Conservation (phyloP, 35 echinoderm and acorn worm species). For the Eucidaris tribuloides region DNA sequence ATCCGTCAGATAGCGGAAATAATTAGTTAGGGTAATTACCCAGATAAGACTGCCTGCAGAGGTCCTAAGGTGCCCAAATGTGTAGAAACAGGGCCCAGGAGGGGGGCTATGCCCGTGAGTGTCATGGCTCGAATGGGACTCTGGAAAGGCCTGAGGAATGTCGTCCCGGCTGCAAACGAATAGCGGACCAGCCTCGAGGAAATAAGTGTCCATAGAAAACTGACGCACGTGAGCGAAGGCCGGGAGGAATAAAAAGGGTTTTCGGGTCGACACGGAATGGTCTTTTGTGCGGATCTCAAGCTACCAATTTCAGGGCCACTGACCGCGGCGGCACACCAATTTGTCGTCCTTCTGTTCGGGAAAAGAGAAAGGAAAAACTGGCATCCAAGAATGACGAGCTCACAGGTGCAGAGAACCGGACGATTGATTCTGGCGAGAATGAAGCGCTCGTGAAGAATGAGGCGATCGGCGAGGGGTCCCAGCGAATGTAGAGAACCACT, state of each 20-base stretch:
- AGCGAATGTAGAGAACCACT: background rate
- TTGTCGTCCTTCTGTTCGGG: background rate
- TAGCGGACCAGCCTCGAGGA: background rate
- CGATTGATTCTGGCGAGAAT: background rate
- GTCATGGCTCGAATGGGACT: too few relatives aligned
- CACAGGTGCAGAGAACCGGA: background rate
- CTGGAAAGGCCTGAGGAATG: too few relatives aligned
- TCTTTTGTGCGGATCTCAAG: background rate
- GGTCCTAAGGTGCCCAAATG: too few relatives aligned
- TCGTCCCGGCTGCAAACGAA: too few relatives aligned
- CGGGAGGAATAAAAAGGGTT: background rate
- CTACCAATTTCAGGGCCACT: slow-evolving; percentile 15
- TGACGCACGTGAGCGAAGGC: background rate
- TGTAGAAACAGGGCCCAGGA: too few relatives aligned
- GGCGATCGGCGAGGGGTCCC: background rate
- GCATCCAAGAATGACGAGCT: background rate
- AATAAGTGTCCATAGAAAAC: background rate
- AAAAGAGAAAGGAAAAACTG: too few relatives aligned
- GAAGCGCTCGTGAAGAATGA: background rate
- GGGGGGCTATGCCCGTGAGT: too few relatives aligned
- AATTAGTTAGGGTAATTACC: too few relatives aligned
- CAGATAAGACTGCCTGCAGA: too few relatives aligned
- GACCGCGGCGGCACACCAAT: background rate
- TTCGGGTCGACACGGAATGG: background rate
- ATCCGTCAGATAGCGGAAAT: too few relatives aligned